Base-by-base conservation (phyloP, 1,140 invertebrate species). In the Coptotermes formosanus region DNA sequence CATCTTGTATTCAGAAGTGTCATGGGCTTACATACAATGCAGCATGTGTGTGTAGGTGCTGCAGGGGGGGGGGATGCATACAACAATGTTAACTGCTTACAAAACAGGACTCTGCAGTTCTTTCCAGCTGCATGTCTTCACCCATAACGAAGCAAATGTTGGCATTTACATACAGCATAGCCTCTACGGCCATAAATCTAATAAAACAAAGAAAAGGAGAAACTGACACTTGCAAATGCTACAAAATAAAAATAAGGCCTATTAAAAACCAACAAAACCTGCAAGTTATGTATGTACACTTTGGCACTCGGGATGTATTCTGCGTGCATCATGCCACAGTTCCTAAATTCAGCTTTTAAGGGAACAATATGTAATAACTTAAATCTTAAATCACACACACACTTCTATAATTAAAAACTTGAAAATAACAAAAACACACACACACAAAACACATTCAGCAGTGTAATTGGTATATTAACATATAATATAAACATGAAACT, bases 291-390 rank as follows among this genome's bases (percentile, higher is more conserved):
- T 75, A 82, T 82, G 23, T 45, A 83, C 82, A 83, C 64, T 75
- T 75, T 75, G 64, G 64, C 64, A 75, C 64, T 75, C 9, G 64
- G n/a, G 64, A n/a, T 75, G 30, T 75, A 75, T 75, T 75, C n/a
- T 75, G 7, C 8, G 16, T 75, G 64, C n/a, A n/a, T 30, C 64
- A 75, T 75, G 30, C 64, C 30, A 30, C 64, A 75, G 30, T 75
- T 30, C 25, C 64, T 75, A 75, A 69, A 30, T 75, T 75, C 14
- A 11, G 8, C 9, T 25, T 75, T 75, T 30, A 75, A 64, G 25
- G 25, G 64, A 75, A 30, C 25, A 75, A 30, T 75, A 75, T 25
- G n/a, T 75, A 6, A 75, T 6, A 75, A 75, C 64, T 75, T n/a
- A 55, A 75, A 75, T 75, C 30, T 30, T 25, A 75, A 75, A 75